These are phyloP conservation scores for Boloria euphrosyne DNA, from an alignment of 2,888 invertebrate genomes.

Conservation along the genomic window DNA sequence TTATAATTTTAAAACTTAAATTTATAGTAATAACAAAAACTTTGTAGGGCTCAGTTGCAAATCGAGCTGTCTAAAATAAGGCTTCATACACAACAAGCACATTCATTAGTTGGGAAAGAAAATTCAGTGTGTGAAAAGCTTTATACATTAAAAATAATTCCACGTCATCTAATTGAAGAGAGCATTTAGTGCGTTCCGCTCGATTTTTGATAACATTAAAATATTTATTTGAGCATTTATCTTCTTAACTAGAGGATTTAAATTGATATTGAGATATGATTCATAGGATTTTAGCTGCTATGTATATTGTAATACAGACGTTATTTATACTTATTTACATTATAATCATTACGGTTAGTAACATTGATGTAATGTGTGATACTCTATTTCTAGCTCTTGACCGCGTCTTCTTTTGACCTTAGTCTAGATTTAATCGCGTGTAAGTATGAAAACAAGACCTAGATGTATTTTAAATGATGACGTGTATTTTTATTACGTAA, in stretches of 20 bases:
- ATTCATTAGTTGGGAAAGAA: not conserved
- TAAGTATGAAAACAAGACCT: not conserved
- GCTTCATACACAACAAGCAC: not conserved
- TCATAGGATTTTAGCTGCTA: constrained; percentile 17
- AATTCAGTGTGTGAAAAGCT: constrained; percentile 16
- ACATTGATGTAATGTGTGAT: constrained; percentile 30
- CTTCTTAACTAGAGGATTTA: constrained; percentile 30
- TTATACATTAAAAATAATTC: constrained; percentile 45
- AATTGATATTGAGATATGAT: constrained; percentile 28
- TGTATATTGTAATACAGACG: not conserved
- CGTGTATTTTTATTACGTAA: too few species aligned
- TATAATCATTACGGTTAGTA: constrained; percentile 20
- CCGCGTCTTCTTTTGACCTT: constrained; percentile 22
- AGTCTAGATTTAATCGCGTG: constrained; percentile 25
- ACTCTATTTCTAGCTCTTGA: constrained; percentile 29
- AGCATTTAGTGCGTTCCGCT: constrained; percentile 39
- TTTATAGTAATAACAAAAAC: too few species aligned
- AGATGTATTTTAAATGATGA: not conserved
- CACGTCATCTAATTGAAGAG: constrained; percentile 46
- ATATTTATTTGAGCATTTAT: constrained; percentile 39
- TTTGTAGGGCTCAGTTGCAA: too few species aligned
- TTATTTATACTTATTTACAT: not conserved
- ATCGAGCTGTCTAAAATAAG: too few species aligned
- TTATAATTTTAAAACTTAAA: too few species aligned
- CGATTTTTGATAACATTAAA: constrained; percentile 40